Evolutionary conservation across 2,113 vertebrate species (phyloP).

Genomic region (Erythrocercus mccallii): DNA sequence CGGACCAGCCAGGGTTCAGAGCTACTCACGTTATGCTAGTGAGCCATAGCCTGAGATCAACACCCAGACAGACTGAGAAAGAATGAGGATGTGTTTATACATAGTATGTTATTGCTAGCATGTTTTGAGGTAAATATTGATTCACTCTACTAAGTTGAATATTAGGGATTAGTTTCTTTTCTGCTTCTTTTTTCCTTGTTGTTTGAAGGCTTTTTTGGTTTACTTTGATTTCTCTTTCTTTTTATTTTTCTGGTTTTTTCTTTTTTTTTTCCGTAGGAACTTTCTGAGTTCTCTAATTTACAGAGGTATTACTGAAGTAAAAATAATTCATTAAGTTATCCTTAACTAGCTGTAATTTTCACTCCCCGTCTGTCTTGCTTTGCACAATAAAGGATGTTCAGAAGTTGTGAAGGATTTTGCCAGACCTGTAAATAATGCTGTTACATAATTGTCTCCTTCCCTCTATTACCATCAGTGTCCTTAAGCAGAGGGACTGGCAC

Average conservation of each 20-base stretch:
- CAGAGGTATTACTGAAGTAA: slow-evolving; percentile 3
- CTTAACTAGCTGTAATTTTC: slow-evolving; percentile 9
- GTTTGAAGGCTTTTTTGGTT: not conserved
- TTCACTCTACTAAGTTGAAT: not conserved
- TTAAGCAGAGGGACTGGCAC: not conserved
- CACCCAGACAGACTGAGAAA: not conserved
- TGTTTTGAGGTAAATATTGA: slow-evolving; percentile 49
- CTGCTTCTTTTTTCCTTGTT: not conserved
- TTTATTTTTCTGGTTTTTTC: too few species aligned
- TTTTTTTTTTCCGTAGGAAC: not conserved
- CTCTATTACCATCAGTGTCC: not conserved
- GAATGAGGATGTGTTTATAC: slow-evolving; percentile 19
- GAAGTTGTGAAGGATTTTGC: not conserved
- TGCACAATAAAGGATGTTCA: not conserved
- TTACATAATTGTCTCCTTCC: slow-evolving; percentile 10
- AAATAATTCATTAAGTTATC: not conserved
- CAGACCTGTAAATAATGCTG: slow-evolving; percentile 16
- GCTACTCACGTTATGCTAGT: not conserved
- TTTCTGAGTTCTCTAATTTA: not conserved
- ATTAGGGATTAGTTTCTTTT: not conserved
- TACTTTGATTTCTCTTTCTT: not conserved
- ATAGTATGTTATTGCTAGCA: not conserved
- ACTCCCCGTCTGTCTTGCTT: not conserved
- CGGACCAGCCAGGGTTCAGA: not conserved
- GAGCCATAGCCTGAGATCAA: not conserved